phyloP scores from a whole-genome alignment of 23 tunicate genomes.

The Ascidia mentula region DNA sequence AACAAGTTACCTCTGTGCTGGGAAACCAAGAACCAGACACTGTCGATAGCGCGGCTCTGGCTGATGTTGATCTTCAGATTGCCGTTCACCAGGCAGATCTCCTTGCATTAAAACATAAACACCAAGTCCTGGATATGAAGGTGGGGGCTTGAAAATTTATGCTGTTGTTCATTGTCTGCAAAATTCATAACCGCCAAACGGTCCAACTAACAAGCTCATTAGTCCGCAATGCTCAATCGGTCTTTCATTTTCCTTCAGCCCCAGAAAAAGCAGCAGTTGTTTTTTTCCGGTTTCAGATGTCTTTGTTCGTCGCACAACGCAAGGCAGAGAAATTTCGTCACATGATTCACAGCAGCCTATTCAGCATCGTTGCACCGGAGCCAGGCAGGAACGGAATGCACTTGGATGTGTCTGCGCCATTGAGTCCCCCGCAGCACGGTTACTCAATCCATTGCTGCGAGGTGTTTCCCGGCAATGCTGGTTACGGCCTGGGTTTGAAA shows the following conservation, averaged over 20 bases:
- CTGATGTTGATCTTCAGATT: slow-evolving; percentile 56
- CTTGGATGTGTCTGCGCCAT: neutral
- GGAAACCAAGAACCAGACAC: neutral
- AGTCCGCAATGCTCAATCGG: too few relatives aligned
- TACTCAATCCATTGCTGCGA: slow-evolving; percentile 35
- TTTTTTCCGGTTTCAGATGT: slow-evolving; percentile 24
- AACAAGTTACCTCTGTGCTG: neutral
- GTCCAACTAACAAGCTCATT: too few relatives aligned
- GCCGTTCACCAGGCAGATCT: slow-evolving; percentile 54
- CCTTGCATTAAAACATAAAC: slow-evolving; percentile 39
- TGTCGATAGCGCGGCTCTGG: neutral
- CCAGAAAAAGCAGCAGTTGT: neutral
- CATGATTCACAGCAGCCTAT: slow-evolving; percentile 50
- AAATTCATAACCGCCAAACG: too few relatives aligned
- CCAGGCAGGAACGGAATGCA: neutral
- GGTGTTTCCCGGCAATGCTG: slow-evolving; percentile 16
- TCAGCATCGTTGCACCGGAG: slow-evolving; percentile 17
- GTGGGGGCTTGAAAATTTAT: too few relatives aligned
- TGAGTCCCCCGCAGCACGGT: neutral
- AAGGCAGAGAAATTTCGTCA: slow-evolving; percentile 67
- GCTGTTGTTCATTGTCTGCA: too few relatives aligned
- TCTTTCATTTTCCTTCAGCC: too few relatives aligned
- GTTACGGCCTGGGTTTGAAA: slow-evolving; percentile 29
- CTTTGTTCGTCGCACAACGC: slow-evolving; percentile 48
- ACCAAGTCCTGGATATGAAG: slow-evolving; percentile 57